Percentiles rank a stretch among this genome's conserved stretches.
Conservation (phyloP, 2,113 vertebrate genomes). For the Sialia sialis region DNA sequence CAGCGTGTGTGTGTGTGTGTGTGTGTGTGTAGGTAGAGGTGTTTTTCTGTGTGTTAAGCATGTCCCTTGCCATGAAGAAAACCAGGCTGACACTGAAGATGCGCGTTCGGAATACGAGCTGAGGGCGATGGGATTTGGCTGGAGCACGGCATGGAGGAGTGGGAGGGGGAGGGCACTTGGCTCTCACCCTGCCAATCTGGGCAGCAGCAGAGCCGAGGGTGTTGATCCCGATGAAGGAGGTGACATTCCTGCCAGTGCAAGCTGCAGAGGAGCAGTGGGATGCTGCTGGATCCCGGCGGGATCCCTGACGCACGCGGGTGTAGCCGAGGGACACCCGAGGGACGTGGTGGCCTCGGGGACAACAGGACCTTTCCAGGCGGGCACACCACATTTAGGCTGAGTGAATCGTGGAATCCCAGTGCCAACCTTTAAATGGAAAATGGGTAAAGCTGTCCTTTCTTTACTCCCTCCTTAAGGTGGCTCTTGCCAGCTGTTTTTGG, state of each 20-base stretch:
- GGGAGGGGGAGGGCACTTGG: background rate
- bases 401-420: background rate
- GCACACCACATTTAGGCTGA: background rate
- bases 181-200: background rate
- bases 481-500: background rate
- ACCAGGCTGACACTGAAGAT: rapidly evolving
- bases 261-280: rapidly evolving
- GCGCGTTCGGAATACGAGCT: background rate
- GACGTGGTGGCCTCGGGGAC: rapidly evolving
- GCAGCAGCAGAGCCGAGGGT: background rate
- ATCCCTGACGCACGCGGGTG: rapidly evolving
- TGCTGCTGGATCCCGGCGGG: background rate
- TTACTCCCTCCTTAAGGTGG: background rate
- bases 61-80: background rate
- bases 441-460: conserved; percentile 14
- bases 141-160: background rate
- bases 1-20: rapidly evolving
- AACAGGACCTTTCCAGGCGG: background rate
- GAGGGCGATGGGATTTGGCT: background rate
- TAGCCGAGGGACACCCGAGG: rapidly evolving
- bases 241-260: background rate
- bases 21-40: rapidly evolving
- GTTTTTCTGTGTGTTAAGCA: rapidly evolving
- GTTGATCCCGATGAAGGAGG: background rate
- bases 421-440: conserved; percentile 34